Percentiles rank a stretch among this genome's conserved stretches.
Evolutionary conservation across 2,113 vertebrate species (phyloP).

Genomic region (Chloebia gouldiae): DNA sequence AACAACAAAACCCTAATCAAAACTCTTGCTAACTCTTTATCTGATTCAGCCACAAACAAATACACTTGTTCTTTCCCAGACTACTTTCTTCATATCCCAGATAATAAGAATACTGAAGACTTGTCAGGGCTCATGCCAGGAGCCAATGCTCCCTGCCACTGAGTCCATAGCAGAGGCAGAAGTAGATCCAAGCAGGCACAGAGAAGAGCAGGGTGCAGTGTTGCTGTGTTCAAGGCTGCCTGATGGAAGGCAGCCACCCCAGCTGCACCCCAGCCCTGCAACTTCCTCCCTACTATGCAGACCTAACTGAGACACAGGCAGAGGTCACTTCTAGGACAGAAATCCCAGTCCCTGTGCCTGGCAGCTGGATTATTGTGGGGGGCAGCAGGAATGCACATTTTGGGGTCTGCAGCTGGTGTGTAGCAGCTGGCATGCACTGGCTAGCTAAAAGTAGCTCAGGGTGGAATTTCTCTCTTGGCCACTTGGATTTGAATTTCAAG

Average conservation of each 20-base stretch:
- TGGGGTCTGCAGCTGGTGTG: neutral
- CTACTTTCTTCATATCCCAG: neutral
- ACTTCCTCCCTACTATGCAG: neutral
- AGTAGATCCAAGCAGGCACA: neutral
- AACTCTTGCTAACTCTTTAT: neutral
- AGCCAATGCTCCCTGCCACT: neutral
- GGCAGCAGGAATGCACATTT: neutral
- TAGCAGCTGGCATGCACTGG: neutral
- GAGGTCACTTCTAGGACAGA: neutral
- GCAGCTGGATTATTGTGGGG: neutral
- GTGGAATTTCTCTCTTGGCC: neutral
- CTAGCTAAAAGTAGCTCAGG: neutral
- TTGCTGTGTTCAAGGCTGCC: neutral
- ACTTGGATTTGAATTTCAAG: constrained; percentile 7
- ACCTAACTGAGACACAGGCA: neutral
- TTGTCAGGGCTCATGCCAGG: neutral
- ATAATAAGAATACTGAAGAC: neutral
- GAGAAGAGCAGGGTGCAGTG: neutral
- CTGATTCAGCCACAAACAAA: neutral
- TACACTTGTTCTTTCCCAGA: neutral
- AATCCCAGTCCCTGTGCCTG: neutral
- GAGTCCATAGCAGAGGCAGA: neutral
- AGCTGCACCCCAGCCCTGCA: neutral
- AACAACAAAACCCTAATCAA: neutral
- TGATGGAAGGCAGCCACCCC: neutral